Evolutionary conservation across 2,888 invertebrate genomes (phyloP), one percentile per base, ranked within the genome.

Genomic region (Ornithoptera priamus): DNA sequence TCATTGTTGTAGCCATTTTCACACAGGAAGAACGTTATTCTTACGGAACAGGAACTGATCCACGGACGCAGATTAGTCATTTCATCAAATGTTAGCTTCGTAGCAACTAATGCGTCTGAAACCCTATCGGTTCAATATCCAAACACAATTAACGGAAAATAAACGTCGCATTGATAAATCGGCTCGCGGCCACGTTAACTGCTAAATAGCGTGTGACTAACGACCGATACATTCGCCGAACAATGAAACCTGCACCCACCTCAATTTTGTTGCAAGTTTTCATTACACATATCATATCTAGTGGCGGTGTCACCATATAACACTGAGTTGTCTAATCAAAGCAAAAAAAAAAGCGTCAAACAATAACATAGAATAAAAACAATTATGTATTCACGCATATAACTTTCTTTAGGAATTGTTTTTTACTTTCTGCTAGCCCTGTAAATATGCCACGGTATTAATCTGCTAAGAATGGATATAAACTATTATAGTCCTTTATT

Each of bases 181-280:
- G 88, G 82, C 80, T 74, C 76, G 78, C 76, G 80, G 78, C 77
- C 73, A 74, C 81, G 83, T 84, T 91, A 92, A 92, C 91, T 87
- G 88, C 88, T 90, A 90, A 89, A 92, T 92, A 87, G 92, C 92
- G 91, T 92, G 92, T 87, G 82, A 87, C 83, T 89, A 90, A 91
- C 79, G 73, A 75, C 73, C 71, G 67, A 75, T 71, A 73, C 68
- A 68, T 71, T 62, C 68, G 68, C 61, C 63, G 72, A 74, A 79
- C 78, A 77, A 75, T 77, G 75, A 76, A 78, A 78, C 77, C 75
- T 80, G 76, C 81, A 78, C 74, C 73, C 73, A 73, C 75, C 75
- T 68, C 68, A 67, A 70, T 73, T 77, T 76, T 75, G 73, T 74
- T 75, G 75, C 75, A 74, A 68, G 75, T 68, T 61, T 70, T 64